These are phyloP conservation scores for Calyptommatus sinebrachiatus DNA, from an alignment of 2,113 vertebrate species.

Conservation along the genomic window DNA sequence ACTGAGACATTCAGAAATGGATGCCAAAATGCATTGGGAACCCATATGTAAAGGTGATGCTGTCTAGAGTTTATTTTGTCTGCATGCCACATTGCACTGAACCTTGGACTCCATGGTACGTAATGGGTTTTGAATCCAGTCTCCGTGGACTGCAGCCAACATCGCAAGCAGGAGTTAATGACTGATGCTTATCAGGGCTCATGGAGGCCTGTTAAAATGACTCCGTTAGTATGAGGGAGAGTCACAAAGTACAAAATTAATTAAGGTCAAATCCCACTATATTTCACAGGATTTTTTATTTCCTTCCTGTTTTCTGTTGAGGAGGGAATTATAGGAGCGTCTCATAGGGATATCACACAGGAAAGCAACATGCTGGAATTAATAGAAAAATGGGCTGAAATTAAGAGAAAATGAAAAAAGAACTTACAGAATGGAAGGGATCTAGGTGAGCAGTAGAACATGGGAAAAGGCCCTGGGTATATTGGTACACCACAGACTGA, in stretches of 20 bases:
- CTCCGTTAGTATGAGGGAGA: slow-evolving; percentile 46
- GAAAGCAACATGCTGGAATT: no score
- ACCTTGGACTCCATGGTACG: slow-evolving; percentile 39
- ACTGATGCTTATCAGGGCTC: slow-evolving; percentile 52
- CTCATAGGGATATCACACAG: slow-evolving; percentile 29
- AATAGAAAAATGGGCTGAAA: no score
- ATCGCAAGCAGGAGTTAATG: slow-evolving; percentile 52
- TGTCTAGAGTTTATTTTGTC: slow-evolving; percentile 54
- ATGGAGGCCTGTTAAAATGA: slow-evolving; percentile 55
- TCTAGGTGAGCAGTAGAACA: no score
- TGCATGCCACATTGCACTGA: slow-evolving; percentile 45
- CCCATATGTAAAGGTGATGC: slow-evolving; percentile 39
- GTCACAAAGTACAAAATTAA: slow-evolving; percentile 58
- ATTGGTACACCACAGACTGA: no score
- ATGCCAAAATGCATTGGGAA: slow-evolving; percentile 30
- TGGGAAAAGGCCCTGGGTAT: no score
- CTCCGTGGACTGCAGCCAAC: slow-evolving; percentile 41
- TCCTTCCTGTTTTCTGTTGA: slow-evolving; percentile 35
- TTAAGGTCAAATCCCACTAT: slow-evolving; percentile 55
- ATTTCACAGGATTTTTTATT: slow-evolving; percentile 36
- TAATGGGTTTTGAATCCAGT: slow-evolving; percentile 44
- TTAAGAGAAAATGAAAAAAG: no score
- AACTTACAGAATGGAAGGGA: no score
- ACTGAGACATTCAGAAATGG: slow-evolving; percentile 26
- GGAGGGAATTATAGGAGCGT: slow-evolving; percentile 26